These are phyloP conservation scores for Limosa lapponica DNA, from an alignment of 2,797 vertebrate species.

Conservation along the genomic window DNA sequence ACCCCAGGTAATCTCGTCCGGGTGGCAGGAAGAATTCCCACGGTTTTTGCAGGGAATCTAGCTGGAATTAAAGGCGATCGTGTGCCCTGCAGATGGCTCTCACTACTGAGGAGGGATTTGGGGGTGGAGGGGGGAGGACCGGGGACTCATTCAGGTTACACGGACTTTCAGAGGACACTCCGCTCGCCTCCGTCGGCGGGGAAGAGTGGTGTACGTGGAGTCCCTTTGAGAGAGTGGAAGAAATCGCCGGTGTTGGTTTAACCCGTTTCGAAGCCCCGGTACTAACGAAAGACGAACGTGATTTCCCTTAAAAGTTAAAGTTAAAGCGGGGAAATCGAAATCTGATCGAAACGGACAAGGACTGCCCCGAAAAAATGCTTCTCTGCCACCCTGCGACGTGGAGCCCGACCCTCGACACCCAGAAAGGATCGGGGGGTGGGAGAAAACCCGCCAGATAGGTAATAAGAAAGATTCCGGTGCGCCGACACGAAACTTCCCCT, in stretches of 20 bases:
- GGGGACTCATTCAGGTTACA: neutral
- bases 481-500: neutral
- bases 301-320: neutral
- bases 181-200: neutral
- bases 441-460: neutral
- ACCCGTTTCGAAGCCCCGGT: neutral
- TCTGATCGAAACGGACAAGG: neutral
- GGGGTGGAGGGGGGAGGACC: too few relatives aligned
- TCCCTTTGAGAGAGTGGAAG: neutral
- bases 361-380: neutral
- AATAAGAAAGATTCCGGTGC: neutral
- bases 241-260: neutral
- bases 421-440: neutral
- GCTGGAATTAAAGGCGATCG: neutral
- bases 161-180: neutral
- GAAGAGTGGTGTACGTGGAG: neutral
- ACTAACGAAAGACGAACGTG: neutral
- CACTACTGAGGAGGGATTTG: neutral
- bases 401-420: neutral
- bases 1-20: neutral
- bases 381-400: neutral
- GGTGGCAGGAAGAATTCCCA: neutral
- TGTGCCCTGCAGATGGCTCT: neutral
- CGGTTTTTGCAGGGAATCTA: neutral
- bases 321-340: slow-evolving; percentile 7